Percentiles rank a stretch among this genome's conserved stretches.
These are phyloP conservation scores for Pelobates fuscus DNA, from an alignment of 2,113 vertebrate species.

Conservation along the genomic window DNA sequence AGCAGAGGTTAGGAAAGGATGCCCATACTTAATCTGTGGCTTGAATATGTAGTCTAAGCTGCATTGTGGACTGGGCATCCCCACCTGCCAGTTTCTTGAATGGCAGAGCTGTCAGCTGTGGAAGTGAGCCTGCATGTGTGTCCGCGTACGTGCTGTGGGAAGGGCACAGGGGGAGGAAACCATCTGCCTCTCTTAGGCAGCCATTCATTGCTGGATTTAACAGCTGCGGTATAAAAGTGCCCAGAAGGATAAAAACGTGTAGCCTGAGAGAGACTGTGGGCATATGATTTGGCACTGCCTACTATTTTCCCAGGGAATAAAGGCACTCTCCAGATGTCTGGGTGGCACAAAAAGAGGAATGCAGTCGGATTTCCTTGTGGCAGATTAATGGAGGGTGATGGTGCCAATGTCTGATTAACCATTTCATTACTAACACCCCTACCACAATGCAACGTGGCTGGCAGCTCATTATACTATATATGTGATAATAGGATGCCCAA, in stretches of 20 bases:
- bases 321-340: slow-evolving; percentile 47
- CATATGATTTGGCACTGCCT: slow-evolving; percentile 41
- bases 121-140: slow-evolving; percentile 45
- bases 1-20: slow-evolving; percentile 18
- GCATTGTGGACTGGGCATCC: slow-evolving; percentile 41
- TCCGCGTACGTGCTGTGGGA: slow-evolving; percentile 46
- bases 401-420: slow-evolving; percentile 40
- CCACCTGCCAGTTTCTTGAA: slow-evolving; percentile 48
- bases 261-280: slow-evolving; percentile 38
- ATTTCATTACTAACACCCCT: slow-evolving; percentile 18
- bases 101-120: slow-evolving; percentile 48
- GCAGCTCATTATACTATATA: no score
- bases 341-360: slow-evolving; percentile 49
- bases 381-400: slow-evolving; percentile 31
- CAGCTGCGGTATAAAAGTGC: slow-evolving; percentile 48
- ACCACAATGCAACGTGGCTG: no score
- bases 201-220: slow-evolving; percentile 51
- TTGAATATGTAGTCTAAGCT: slow-evolving; percentile 30
- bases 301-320: slow-evolving; percentile 48
- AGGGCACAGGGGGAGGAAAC: slow-evolving; percentile 49
- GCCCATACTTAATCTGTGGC: slow-evolving; percentile 18
- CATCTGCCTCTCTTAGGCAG: slow-evolving; percentile 42
- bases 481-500: no score
- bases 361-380: slow-evolving; percentile 42
- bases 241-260: slow-evolving; percentile 47